phyloP scores from a whole-genome alignment of 2,888 invertebrate genomes.

The Leucophenga montana region DNA sequence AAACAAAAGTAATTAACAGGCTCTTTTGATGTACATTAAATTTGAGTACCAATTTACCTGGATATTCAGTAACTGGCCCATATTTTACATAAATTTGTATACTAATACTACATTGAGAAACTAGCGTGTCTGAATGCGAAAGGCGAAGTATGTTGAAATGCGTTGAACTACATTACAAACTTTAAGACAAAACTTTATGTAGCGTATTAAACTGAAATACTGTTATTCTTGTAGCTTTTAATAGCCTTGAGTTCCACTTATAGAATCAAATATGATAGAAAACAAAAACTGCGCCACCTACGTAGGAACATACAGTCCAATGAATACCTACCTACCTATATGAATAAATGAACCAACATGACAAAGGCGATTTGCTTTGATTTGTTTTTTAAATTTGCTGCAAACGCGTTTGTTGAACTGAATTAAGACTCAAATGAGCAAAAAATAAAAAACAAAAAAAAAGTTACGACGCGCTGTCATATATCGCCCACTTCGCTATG shows the following conservation, averaged over 20 bases:
- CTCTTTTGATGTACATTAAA: too few species aligned
- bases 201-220: constrained; percentile 2
- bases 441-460: background rate
- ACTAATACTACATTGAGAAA: too few species aligned
- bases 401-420: background rate
- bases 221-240: constrained; percentile 43
- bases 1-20: too few species aligned
- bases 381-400: background rate
- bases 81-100: too few species aligned
- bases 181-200: constrained; percentile 1
- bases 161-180: constrained; percentile 26
- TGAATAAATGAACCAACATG: background rate
- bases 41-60: too few species aligned
- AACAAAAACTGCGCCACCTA: constrained; percentile 37
- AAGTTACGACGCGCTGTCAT: background rate
- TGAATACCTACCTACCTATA: background rate
- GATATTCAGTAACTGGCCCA: too few species aligned
- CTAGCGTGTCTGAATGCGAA: too few species aligned
- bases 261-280: constrained; percentile 26
- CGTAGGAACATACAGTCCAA: background rate
- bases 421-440: background rate
- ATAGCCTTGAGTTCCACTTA: constrained; percentile 51
- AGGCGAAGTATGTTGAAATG: too few species aligned
- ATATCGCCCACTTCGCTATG: background rate
- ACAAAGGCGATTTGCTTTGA: constrained; percentile 15